A percentile compares a stretch with the other conserved stretches of the same genome.
Evolutionary conservation across 2,113 vertebrate species (phyloP).

Genomic region (Sinocyclocheilus anshuiensis): DNA sequence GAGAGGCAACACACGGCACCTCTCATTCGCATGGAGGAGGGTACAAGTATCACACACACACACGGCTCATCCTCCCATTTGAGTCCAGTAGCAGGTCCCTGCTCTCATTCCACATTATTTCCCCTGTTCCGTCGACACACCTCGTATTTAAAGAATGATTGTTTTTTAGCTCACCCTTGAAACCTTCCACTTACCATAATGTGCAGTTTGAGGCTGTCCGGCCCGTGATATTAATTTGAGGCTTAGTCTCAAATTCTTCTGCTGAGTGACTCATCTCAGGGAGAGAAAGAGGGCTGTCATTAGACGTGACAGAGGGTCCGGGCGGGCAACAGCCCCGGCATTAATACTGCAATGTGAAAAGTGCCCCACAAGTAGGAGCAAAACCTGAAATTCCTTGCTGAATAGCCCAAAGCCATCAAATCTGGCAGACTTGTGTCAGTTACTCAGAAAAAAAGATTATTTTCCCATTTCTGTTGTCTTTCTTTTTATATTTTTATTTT

Average conservation of each 20-base stretch:
- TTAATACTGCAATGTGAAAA: conserved; percentile 76
- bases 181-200: conserved; percentile 64
- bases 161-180: conserved; percentile 63
- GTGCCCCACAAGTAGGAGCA: conserved; percentile 73
- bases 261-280: conserved; percentile 45
- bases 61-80: conserved; percentile 31
- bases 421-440: conserved; percentile 74
- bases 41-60: conserved; percentile 11
- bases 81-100: conserved; percentile 7
- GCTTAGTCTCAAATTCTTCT: conserved; percentile 59
- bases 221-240: conserved; percentile 59
- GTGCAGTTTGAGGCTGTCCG: conserved; percentile 55
- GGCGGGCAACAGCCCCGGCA: conserved; percentile 62
- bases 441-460: conserved; percentile 52
- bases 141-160: conserved; percentile 59
- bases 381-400: conserved; percentile 78
- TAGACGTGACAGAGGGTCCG: conserved; percentile 62
- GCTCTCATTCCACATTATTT: conserved; percentile 56
- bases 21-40: conserved; percentile 1
- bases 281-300: conserved; percentile 41
- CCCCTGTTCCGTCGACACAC: conserved; percentile 55
- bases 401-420: conserved; percentile 70
- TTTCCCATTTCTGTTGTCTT: conserved; percentile 41
- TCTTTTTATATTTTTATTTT: background rate
- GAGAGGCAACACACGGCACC: background rate